phyloP scores from a whole-genome alignment of 2,888 invertebrate genomes.

The Periphyllus acericola region DNA sequence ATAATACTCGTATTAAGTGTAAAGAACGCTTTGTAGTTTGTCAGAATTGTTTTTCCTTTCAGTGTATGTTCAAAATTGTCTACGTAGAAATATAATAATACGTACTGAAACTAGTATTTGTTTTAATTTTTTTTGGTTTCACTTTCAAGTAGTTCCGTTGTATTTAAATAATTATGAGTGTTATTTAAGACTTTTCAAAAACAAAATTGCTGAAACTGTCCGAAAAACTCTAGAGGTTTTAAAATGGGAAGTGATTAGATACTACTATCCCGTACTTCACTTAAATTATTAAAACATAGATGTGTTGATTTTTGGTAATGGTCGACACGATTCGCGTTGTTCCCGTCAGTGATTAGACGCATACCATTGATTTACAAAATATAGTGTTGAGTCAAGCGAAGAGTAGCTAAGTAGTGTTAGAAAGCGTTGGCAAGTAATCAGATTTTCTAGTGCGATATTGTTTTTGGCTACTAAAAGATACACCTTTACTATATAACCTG shows the following conservation, averaged over 20 bases:
- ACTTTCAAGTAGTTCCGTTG: neutral
- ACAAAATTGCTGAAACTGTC: neutral
- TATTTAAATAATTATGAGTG: neutral
- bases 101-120: neutral
- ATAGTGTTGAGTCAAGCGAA: neutral
- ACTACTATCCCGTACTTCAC: neutral
- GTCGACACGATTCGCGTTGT: neutral
- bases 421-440: slow-evolving; percentile 37
- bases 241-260: neutral
- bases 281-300: no score
- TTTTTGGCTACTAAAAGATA: slow-evolving; percentile 22
- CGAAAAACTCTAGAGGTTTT: neutral
- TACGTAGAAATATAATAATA: neutral
- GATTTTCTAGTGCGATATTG: slow-evolving; percentile 22
- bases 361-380: neutral
- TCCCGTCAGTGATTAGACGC: neutral
- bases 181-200: neutral
- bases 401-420: neutral
- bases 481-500: slow-evolving; percentile 21
- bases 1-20: neutral
- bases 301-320: no score
- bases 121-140: neutral
- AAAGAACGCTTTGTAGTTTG: neutral
- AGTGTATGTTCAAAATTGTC: neutral
- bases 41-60: neutral